phyloP scores from a whole-genome alignment of 1,140 invertebrate genomes.

The Lepidurus couesii region DNA sequence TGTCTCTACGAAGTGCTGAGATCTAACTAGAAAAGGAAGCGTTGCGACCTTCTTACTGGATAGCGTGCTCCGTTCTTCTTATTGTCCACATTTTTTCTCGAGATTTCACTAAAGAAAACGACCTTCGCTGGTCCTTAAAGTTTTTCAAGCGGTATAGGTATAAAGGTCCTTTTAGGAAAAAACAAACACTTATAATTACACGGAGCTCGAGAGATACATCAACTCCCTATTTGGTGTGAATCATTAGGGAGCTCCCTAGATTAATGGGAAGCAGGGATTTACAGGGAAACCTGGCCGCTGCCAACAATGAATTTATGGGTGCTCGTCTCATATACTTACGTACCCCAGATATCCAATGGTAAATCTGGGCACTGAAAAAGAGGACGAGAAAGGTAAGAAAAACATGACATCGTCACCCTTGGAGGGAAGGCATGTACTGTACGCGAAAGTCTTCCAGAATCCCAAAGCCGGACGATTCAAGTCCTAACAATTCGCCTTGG shows the following conservation, averaged over 20 bases:
- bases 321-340: too few relatives aligned
- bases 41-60: background rate
- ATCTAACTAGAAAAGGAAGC: background rate
- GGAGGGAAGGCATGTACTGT: background rate
- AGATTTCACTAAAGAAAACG: background rate
- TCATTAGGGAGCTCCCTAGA: too few relatives aligned
- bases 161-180: too few relatives aligned
- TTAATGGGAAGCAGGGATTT: too few relatives aligned
- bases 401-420: slow-evolving; percentile 8
- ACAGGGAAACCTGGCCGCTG: too few relatives aligned
- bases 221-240: too few relatives aligned
- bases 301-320: too few relatives aligned
- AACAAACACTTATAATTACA: too few relatives aligned
- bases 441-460: background rate
- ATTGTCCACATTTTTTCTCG: background rate
- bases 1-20: background rate
- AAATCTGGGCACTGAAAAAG: background rate
- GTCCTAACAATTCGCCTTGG: background rate
- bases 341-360: background rate
- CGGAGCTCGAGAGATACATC: too few relatives aligned
- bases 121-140: too few relatives aligned
- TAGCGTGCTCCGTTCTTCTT: background rate
- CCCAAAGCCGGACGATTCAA: background rate
- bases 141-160: too few relatives aligned
- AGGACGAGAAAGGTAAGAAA: background rate